phyloP scores from a whole-genome alignment of 1,140 invertebrate species.

The Xylocopa sonorina region DNA sequence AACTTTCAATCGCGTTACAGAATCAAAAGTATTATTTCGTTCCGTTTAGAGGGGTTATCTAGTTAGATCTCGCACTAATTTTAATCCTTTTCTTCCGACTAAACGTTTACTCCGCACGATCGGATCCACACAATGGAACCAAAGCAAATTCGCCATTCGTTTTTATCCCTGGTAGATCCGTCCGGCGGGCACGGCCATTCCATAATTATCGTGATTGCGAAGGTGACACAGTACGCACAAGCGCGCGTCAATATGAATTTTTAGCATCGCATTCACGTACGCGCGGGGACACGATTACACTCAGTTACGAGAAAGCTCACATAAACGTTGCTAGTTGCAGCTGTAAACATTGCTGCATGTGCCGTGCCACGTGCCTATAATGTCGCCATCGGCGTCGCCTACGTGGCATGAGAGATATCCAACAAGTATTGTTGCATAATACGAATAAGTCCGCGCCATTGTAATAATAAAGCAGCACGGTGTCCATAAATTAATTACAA shows the following conservation, averaged over 20 bases:
- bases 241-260: neutral
- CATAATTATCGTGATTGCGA: constrained; percentile 32
- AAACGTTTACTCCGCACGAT: neutral
- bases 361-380: constrained; percentile 63
- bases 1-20: neutral
- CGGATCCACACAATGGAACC: neutral
- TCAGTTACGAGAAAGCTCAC: constrained; percentile 44
- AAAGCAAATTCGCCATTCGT: neutral
- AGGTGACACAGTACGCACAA: constrained; percentile 27
- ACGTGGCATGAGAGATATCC: constrained; percentile 55
- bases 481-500: constrained; percentile 19
- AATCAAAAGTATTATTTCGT: neutral
- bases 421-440: constrained; percentile 54
- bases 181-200: constrained; percentile 2
- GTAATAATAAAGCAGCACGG: constrained; percentile 34
- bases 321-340: neutral
- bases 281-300: constrained; percentile 20
- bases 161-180: constrained; percentile 6
- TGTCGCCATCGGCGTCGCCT: constrained; percentile 27
- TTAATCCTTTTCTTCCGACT: neutral
- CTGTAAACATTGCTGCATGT: constrained; percentile 59
- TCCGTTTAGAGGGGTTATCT: neutral
- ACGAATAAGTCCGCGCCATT: neutral
- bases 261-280: constrained; percentile 16
- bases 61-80: too few species aligned